These are phyloP conservation scores for Plagiodera versicolora DNA, from an alignment of 2,888 invertebrate species.

Conservation along the genomic window DNA sequence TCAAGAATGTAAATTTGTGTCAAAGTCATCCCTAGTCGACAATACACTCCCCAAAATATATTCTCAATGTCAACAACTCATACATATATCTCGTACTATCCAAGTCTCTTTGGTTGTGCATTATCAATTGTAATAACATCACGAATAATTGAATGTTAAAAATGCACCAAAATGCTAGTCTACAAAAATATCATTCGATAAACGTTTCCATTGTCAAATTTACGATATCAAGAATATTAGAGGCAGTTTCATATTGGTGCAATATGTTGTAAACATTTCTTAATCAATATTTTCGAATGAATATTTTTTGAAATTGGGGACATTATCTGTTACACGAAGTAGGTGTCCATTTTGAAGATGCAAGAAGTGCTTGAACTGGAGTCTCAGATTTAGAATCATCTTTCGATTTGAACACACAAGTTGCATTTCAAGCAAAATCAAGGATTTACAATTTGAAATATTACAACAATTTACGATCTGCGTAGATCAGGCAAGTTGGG, in stretches of 20 bases:
- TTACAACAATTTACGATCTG: background rate
- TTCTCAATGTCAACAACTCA: no score
- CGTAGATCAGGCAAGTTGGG: background rate
- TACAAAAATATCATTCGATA: background rate
- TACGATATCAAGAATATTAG: background rate
- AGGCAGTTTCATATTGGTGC: constrained; percentile 1
- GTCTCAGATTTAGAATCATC: background rate
- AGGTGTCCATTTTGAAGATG: no score
- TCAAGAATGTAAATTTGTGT: no score
- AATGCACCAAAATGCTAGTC: background rate
- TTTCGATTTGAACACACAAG: background rate
- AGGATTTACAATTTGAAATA: background rate
- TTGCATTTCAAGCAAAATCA: background rate
- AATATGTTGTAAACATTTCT: background rate
- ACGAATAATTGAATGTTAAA: background rate
- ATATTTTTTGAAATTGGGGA: background rate
- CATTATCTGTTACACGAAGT: no score
- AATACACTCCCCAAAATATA: no score
- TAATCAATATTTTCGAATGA: background rate
- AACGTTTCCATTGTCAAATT: background rate
- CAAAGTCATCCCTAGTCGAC: no score
- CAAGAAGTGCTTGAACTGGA: no score
- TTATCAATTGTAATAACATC: background rate
- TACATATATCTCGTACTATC: background rate
- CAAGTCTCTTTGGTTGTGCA: background rate